A percentile compares a stretch with the other conserved stretches of the same genome.
Conservation (phyloP, 2,888 invertebrate genomes). For the Drosophila prostipennis region DNA sequence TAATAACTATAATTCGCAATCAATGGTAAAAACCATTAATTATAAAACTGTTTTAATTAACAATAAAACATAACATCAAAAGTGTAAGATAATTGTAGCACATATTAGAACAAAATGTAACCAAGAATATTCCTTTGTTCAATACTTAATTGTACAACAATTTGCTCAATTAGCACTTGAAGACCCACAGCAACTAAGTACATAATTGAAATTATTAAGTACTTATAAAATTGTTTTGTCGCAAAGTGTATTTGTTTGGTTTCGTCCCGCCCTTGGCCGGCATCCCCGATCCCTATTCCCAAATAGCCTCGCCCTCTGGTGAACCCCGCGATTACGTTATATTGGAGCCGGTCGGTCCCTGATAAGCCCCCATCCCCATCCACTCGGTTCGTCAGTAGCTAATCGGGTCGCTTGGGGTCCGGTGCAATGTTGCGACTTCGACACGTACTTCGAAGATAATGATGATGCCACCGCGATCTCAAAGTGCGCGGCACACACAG, state of each 20-base stretch:
- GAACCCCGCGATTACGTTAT: conserved; percentile 40
- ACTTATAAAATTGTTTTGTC: neutral
- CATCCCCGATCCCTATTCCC: conserved; percentile 12
- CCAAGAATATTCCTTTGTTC: too few relatives aligned
- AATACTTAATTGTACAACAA: neutral
- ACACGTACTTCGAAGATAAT: conserved; percentile 19
- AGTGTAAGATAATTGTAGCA: too few relatives aligned
- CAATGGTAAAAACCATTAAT: too few relatives aligned
- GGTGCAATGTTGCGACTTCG: conserved; percentile 14
- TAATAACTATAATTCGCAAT: too few relatives aligned
- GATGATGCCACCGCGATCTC: conserved; percentile 36
- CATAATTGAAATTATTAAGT: too few relatives aligned
- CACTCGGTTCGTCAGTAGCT: conserved; percentile 14
- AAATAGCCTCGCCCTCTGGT: conserved; percentile 36
- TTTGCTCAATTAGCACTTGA: too few relatives aligned
- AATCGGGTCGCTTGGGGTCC: conserved; percentile 40
- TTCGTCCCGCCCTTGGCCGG: conserved; percentile 16
- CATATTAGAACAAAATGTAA: too few relatives aligned
- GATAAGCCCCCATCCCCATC: conserved; percentile 48
- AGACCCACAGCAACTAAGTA: too few relatives aligned
- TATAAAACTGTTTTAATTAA: too few relatives aligned
- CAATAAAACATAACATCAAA: too few relatives aligned
- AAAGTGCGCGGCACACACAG: conserved; percentile 45
- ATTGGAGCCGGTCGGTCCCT: conserved; percentile 17
- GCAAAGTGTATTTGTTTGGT: conserved; percentile 8